Conservation (phyloP, 23 tunicate genomes). For the Styela clava region DNA sequence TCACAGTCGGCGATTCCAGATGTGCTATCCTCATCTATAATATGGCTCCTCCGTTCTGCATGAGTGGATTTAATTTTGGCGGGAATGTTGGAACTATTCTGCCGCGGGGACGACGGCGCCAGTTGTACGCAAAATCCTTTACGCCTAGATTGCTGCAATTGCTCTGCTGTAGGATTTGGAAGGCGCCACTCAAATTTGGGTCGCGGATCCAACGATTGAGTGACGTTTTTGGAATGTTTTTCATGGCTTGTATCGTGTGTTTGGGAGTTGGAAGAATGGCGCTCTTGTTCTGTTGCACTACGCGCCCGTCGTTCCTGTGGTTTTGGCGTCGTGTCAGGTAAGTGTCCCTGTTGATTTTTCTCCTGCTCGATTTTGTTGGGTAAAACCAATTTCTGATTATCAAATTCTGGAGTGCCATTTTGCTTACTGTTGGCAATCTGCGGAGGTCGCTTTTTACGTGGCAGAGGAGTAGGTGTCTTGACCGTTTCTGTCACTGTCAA, state of each 20-base stretch:
- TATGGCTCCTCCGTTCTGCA: background rate
- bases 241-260: background rate
- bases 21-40: background rate
- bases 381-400: background rate
- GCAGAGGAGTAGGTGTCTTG: background rate
- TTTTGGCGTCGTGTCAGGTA: background rate
- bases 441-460: background rate
- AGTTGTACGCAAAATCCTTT: background rate
- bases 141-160: background rate
- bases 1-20: background rate
- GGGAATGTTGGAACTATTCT: background rate
- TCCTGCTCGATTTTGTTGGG: background rate
- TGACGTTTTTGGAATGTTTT: background rate
- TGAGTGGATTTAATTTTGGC: background rate
- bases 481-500: background rate
- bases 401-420: background rate
- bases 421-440: background rate
- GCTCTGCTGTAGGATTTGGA: background rate
- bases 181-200: background rate
- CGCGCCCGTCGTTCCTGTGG: background rate
- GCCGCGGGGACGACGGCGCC: background rate
- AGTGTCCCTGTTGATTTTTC: background rate
- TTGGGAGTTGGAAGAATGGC: background rate
- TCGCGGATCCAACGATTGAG: background rate
- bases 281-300: background rate